Percentiles rank a stretch among this genome's conserved stretches.
Evolutionary conservation across 2,797 vertebrate species (phyloP).

Genomic region (Linurgus olivaceus): DNA sequence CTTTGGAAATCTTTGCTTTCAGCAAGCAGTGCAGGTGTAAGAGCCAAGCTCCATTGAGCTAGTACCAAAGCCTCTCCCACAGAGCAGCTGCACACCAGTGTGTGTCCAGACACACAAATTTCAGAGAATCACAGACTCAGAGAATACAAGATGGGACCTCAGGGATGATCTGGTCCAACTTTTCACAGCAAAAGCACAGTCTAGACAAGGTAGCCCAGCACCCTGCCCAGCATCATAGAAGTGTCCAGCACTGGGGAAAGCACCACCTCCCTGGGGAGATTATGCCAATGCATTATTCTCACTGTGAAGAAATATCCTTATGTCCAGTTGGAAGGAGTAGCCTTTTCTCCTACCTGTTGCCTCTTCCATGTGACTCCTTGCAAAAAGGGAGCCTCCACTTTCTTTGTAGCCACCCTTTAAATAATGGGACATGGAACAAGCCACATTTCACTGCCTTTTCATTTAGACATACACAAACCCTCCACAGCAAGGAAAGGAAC

Average conservation of each 20-base stretch:
- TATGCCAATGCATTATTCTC: background rate
- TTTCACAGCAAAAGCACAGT: background rate
- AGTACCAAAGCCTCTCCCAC: background rate
- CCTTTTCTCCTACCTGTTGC: background rate
- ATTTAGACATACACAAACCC: background rate
- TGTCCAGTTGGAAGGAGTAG: background rate
- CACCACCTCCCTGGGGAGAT: background rate
- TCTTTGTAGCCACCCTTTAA: background rate
- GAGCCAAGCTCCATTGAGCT: background rate
- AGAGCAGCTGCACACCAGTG: background rate
- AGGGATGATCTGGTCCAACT: background rate
- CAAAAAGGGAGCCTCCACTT: background rate
- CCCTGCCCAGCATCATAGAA: background rate
- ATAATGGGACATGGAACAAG: background rate
- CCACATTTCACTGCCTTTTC: background rate
- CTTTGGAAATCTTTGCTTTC: background rate
- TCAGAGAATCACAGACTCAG: background rate
- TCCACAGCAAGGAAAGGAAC: background rate
- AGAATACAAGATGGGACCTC: background rate
- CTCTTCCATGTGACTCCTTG: rapidly evolving
- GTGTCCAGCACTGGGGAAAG: background rate
- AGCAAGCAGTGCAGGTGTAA: background rate
- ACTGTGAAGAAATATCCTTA: background rate
- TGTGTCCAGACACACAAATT: background rate
- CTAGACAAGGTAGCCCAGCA: background rate